Conservation (phyloP, 2,888 invertebrate species). For the Trypoxylon attenuatum region DNA sequence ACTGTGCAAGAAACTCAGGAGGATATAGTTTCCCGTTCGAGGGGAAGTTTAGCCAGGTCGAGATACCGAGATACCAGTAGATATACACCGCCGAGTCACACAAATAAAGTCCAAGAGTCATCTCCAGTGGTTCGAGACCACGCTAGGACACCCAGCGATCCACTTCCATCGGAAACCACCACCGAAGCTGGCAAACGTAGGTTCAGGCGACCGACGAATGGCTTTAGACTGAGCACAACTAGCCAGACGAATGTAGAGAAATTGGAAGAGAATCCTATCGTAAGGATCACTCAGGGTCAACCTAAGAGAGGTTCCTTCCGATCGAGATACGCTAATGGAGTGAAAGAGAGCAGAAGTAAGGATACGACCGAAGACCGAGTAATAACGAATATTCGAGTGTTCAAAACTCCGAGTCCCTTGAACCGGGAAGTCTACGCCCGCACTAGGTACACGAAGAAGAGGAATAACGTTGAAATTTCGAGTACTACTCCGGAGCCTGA, state of each 20-base stretch:
- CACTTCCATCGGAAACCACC: slow-evolving; percentile 3
- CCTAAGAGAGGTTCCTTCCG: slow-evolving; percentile 17
- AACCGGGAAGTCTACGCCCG: slow-evolving; percentile 37
- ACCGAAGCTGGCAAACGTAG: slow-evolving; percentile 23
- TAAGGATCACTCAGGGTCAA: slow-evolving; percentile 48
- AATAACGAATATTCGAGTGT: slow-evolving; percentile 58
- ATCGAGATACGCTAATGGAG: slow-evolving; percentile 25
- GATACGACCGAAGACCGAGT: slow-evolving; percentile 33
- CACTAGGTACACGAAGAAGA: slow-evolving; percentile 36
- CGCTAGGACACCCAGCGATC: slow-evolving; percentile 14
- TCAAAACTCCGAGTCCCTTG: slow-evolving; percentile 36
- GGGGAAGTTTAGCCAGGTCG: slow-evolving; percentile 25
- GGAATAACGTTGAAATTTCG: slow-evolving; percentile 15
- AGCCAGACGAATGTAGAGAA: slow-evolving; percentile 34
- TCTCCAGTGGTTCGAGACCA: slow-evolving; percentile 16
- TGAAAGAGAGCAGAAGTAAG: slow-evolving; percentile 18
- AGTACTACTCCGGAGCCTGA: background rate
- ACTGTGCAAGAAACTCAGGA: slow-evolving; percentile 10
- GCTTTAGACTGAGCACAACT: slow-evolving; percentile 6
- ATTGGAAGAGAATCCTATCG: slow-evolving; percentile 53
- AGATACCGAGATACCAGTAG: slow-evolving; percentile 50
- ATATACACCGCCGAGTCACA: slow-evolving; percentile 46
- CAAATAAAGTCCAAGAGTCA: slow-evolving; percentile 11
- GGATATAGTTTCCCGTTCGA: background rate
- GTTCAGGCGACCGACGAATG: slow-evolving; percentile 39